A percentile compares a stretch with the other conserved stretches of the same genome.
phyloP scores from a whole-genome alignment of 2,797 vertebrate genomes.

The Lepidocolaptes lacrymiger region DNA sequence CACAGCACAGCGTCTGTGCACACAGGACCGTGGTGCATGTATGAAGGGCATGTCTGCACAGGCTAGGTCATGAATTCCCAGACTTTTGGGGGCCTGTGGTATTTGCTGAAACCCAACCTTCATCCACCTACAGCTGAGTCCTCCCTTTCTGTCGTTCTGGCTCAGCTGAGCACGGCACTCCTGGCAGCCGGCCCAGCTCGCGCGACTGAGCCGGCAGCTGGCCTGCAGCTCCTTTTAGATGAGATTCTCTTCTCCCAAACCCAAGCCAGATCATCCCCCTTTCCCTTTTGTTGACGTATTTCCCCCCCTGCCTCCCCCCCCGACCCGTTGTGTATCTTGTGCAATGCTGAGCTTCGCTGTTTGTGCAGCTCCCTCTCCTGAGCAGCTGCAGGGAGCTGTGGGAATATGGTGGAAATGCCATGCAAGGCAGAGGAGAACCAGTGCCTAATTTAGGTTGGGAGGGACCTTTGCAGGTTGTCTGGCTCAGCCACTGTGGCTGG shows the following conservation, averaged over 20 bases:
- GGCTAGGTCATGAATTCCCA: constrained; percentile 47
- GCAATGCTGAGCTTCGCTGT: not conserved
- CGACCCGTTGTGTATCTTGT: not conserved
- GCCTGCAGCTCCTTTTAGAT: constrained; percentile 34
- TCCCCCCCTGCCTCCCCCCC: not conserved
- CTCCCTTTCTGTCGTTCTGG: constrained; percentile 15
- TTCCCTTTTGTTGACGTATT: not conserved
- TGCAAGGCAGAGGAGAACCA: not conserved
- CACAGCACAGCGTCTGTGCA: not conserved
- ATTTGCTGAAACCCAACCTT: constrained; percentile 68
- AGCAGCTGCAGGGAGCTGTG: constrained; percentile 3
- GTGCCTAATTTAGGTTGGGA: not conserved
- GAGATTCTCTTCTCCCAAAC: constrained; percentile 31
- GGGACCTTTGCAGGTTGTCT: not conserved
- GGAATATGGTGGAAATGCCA: not conserved
- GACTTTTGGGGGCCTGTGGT: constrained; percentile 67
- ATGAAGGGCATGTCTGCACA: constrained; percentile 6
- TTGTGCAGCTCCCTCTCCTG: not conserved
- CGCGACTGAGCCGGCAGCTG: constrained; percentile 21
- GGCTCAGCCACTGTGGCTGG: not conserved
- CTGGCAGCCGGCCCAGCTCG: constrained; percentile 44
- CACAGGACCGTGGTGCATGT: not conserved
- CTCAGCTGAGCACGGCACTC: not conserved
- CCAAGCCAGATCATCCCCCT: not conserved
- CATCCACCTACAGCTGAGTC: constrained; percentile 58